Conservation (phyloP, 2,888 invertebrate species). For the Phytoseiulus persimilis region DNA sequence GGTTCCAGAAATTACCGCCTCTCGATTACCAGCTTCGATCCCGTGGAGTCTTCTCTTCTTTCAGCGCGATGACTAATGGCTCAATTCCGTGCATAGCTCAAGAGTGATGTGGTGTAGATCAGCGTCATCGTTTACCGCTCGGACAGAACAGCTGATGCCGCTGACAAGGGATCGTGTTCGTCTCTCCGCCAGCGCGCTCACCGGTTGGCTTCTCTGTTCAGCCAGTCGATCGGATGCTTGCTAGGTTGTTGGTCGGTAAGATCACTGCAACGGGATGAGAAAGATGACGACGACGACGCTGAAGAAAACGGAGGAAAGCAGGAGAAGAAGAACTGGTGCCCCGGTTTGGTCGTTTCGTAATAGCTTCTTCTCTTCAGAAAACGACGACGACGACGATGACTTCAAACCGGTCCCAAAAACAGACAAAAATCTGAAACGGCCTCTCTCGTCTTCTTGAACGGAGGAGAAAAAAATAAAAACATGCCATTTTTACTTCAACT, state of each 20-base stretch:
- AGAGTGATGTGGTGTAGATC: background rate
- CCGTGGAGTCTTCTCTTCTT: background rate
- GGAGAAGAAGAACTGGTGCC: background rate
- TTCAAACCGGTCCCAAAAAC: background rate
- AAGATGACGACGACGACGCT: background rate
- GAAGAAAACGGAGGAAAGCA: background rate
- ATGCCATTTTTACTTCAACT: background rate
- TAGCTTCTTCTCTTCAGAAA: constrained; percentile 5
- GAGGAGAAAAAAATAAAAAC: background rate
- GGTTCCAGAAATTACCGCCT: background rate
- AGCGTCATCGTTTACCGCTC: background rate
- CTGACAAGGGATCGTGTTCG: background rate
- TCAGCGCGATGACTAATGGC: background rate
- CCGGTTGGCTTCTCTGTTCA: background rate
- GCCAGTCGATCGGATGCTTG: background rate
- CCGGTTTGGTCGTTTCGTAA: background rate
- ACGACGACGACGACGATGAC: background rate
- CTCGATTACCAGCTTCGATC: background rate
- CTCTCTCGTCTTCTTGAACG: background rate
- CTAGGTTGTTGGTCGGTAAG: background rate
- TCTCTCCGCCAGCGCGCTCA: background rate
- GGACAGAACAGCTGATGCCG: background rate
- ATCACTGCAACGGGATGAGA: background rate
- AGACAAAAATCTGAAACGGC: background rate
- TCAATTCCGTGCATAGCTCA: background rate